Percentiles rank a stretch among this genome's conserved stretches.
These are phyloP conservation scores for Macquaria australasica DNA, from an alignment of 2,113 vertebrate species.

Conservation along the genomic window DNA sequence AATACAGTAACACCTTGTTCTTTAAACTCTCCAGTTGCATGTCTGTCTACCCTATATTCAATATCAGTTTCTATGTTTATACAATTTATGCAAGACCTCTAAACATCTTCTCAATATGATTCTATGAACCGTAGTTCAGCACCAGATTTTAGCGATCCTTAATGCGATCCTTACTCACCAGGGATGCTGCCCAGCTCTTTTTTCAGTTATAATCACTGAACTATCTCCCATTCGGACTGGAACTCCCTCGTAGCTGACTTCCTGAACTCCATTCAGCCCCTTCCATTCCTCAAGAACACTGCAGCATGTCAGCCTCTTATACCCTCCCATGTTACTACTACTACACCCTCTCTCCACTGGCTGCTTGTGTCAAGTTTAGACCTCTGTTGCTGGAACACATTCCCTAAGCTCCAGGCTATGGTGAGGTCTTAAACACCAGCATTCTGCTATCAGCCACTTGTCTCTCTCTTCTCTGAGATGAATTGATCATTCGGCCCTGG, in stretches of 20 bases:
- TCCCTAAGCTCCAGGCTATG: background rate
- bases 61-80: too few species aligned
- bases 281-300: constrained; percentile 10
- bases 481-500: constrained; percentile 27
- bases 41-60: background rate
- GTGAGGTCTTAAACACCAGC: background rate
- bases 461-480: background rate
- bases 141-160: background rate
- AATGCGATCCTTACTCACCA: constrained; percentile 7
- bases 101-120: background rate
- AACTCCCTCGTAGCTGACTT: constrained; percentile 14
- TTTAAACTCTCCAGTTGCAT: background rate
- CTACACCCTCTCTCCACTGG: background rate
- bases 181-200: background rate
- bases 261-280: constrained; percentile 23
- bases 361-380: constrained; percentile 40
- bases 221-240: constrained; percentile 6
- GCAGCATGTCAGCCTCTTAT: constrained; percentile 1
- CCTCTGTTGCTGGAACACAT: background rate
- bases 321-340: background rate
- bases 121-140: background rate
- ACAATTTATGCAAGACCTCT: background rate
- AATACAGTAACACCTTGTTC: background rate
- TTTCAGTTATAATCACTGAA: background rate
- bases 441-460: constrained; percentile 22